A percentile compares a stretch with the other conserved stretches of the same genome.
Conservation (phyloP, 2,113 vertebrate species). For the Nothoprocta perdicaria region DNA sequence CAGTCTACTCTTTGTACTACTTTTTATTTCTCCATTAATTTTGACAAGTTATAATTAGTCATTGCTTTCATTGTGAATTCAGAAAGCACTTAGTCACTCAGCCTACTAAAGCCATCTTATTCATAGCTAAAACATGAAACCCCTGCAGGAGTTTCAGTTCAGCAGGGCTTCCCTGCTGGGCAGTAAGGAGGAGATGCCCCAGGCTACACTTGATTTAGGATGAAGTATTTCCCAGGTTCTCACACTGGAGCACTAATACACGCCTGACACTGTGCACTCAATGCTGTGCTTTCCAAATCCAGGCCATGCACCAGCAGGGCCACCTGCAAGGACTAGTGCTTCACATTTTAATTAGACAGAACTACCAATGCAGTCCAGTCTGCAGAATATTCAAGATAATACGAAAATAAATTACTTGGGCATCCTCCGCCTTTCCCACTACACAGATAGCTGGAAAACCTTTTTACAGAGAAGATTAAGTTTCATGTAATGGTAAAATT, state of each 20-base stretch:
- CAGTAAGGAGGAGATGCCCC: not conserved
- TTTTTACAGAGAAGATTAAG: conserved; percentile 26
- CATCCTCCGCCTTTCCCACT: not conserved
- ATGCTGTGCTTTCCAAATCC: not conserved
- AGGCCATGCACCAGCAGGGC: accelerated
- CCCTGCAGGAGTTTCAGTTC: not conserved
- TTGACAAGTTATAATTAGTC: not conserved
- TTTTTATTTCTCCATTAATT: not conserved
- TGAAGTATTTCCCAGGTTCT: not conserved
- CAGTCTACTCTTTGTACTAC: not conserved
- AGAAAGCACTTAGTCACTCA: not conserved
- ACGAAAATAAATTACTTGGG: not conserved
- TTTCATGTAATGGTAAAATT: conserved; percentile 46
- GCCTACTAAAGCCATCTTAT: not conserved
- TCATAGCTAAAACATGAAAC: not conserved
- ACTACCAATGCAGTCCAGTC: no score
- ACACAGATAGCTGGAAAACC: not conserved
- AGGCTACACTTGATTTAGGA: accelerated
- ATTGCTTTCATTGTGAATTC: not conserved
- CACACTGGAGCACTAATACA: accelerated
- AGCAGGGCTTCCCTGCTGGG: no score
- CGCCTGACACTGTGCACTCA: accelerated
- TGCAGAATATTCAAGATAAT: not conserved
- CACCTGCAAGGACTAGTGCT: not conserved
- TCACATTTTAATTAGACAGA: not conserved